Conservation (phyloP, 2,797 vertebrate species). For the Pangasius larnaudii region DNA sequence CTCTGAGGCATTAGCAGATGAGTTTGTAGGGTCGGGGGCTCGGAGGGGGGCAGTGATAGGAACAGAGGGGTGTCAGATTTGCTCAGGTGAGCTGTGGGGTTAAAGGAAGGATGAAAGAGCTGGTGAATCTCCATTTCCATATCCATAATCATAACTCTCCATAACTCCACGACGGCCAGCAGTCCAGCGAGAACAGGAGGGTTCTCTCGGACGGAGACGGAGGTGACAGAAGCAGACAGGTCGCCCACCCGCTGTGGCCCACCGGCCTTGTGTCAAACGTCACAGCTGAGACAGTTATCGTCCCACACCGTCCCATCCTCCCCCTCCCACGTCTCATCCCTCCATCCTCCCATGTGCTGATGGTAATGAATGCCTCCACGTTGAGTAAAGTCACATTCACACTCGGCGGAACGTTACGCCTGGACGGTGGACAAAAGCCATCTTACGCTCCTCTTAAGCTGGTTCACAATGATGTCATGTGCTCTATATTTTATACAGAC, state of each 20-base stretch:
- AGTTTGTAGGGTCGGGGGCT: not conserved
- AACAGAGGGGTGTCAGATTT: slow-evolving; percentile 65
- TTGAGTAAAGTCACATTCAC: slow-evolving; percentile 53
- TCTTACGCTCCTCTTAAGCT: not conserved
- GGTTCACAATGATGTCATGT: not conserved
- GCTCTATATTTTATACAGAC: not conserved
- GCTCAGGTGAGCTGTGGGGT: slow-evolving; percentile 63
- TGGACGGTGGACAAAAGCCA: slow-evolving; percentile 25
- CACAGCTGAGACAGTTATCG: slow-evolving; percentile 52
- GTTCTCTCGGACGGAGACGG: slow-evolving; percentile 4
- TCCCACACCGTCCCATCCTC: not conserved
- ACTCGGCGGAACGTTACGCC: not conserved
- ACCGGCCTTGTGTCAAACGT: slow-evolving; percentile 56
- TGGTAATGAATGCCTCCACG: slow-evolving; percentile 25
- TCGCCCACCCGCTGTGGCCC: slow-evolving; percentile 60
- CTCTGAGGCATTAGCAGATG: slow-evolving; percentile 57
- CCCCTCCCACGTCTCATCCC: not conserved
- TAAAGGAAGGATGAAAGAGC: slow-evolving; percentile 1
- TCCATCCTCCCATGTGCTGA: slow-evolving; percentile 8
- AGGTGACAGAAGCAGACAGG: slow-evolving; percentile 62
- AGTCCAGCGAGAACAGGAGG: slow-evolving; percentile 56
- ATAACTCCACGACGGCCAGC: slow-evolving; percentile 47
- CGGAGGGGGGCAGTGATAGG: not conserved
- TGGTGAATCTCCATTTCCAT: slow-evolving; percentile 29
- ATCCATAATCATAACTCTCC: not conserved